Base-by-base conservation (phyloP, 2,113 vertebrate species). In the Alethe diademata region DNA sequence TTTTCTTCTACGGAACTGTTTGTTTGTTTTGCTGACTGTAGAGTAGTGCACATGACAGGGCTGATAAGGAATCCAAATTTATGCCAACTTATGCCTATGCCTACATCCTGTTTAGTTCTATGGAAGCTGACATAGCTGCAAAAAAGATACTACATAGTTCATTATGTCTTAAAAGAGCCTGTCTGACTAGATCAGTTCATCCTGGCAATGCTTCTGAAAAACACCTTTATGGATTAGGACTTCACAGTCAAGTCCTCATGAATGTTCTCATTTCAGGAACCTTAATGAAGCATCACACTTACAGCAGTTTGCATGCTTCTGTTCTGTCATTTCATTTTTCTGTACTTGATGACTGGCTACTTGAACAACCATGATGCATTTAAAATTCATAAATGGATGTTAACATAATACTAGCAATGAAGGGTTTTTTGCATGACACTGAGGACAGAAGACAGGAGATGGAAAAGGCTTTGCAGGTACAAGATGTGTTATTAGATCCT, bases 31-130 rank as follows among this genome's bases (percentile, higher is more conserved):
- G 70, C 81, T 95, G 57, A 57, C 53, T 50, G 13, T 40, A 87
- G 60, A 95, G 65, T 5, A 85, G 45, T 33, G 56, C 48, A 94
- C n/a, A 38, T 76, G 78, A 86, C 58, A 75, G 74, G 47, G 56
- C 57, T 90, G 83, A 88, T 94, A 97, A 96, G 54, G 35, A 92
- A 78, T 50, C 17, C 76, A 93, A 50, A 92, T 57, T 81, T 74
- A 60, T 82, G 45, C 45, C 64, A 84, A 28, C 10, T 50, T 51
- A 9, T 38, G 29, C 11, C 48, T 81, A 26, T 40, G 58, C 28
- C 72, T 79, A 54, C 26, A 81, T 81, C 58, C 75, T 78, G 58
- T 88, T 95, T 86, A 81, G 50, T 81, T 43, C 57, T 57, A 13
- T 40, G 50, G 78, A 92, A 96, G 38, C 43, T 93, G 94, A 72